Evolutionary conservation across 2,888 invertebrate species (phyloP), one percentile per base, ranked within the genome.

Genomic region (Auanema freiburgensis): DNA sequence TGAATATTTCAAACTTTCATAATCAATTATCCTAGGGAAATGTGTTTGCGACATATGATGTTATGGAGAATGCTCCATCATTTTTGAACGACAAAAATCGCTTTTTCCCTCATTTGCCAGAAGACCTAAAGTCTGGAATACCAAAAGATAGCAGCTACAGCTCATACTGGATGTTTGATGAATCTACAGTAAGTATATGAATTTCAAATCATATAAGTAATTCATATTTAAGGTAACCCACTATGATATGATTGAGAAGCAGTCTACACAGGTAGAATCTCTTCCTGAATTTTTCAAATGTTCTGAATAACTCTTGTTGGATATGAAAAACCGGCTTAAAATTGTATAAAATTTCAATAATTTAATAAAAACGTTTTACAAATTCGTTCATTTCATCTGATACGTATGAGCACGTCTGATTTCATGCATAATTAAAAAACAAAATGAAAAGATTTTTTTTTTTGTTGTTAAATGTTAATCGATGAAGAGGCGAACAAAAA

Each of bases 31-130:
- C 49, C 65, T 43, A 77, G 74, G 80, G 76, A 59, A 71, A 77
- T 49, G 79, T 79, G 12, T 80, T 79, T 56, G 80, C 80, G 18
- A 79, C 78, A 8, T 80, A 80, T 65, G 68, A 77, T 25, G 65
- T 79, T 16, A 40, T 60, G 21, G 63, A 63, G 16, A 80, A 80
- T 53, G 62, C 58, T 14, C 80, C 80, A 14, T 69, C 75, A 6
- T 68, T 78, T 56, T 44, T 80, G n/a, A 75, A 77, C 63, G 79
- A 79, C 56, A 78, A 78, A 58, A 76, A 69, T 24, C 65, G 74
- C 12, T 74, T 69, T 61, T 80, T 78, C 69, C 80, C 80, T 8
- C 69, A 77, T 59, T 64, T 80, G 12, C 80, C 80, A 2, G 69
- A 67, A 16, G 78, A 74, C 42, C 50, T 80, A 11, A 63, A 72